Percentiles rank a stretch among this genome's conserved stretches.
Conservation (phyloP, 2,797 vertebrate genomes). For the Crypturellus tataupa region DNA sequence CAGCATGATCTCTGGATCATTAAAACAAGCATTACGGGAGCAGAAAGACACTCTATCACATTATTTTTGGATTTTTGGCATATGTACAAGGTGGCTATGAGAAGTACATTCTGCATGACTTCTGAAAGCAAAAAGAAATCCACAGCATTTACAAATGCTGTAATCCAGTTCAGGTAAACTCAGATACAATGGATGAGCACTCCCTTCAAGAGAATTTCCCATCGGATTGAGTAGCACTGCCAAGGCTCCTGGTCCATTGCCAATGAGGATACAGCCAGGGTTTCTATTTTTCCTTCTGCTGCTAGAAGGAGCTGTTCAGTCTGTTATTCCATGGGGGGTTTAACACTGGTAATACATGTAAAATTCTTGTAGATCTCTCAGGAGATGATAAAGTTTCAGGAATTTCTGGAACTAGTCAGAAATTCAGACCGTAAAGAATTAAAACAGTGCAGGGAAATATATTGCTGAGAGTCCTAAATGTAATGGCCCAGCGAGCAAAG, state of each 20-base stretch:
- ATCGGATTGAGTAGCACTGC: slow-evolving; percentile 23
- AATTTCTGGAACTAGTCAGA: slow-evolving; percentile 37
- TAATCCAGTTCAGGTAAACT: slow-evolving; percentile 30
- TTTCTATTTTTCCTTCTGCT: neutral
- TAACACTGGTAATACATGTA: slow-evolving; percentile 10
- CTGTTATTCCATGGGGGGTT: slow-evolving; percentile 23
- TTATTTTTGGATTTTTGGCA: slow-evolving; percentile 12
- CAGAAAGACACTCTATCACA: neutral
- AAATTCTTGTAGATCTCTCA: slow-evolving; percentile 52
- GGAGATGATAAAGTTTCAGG: slow-evolving; percentile 44
- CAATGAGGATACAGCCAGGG: neutral
- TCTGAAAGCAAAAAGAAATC: slow-evolving; percentile 16
- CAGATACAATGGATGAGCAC: neutral
- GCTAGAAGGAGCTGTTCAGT: slow-evolving; percentile 47
- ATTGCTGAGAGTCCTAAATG: neutral
- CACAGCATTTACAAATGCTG: slow-evolving; percentile 15
- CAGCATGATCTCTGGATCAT: neutral
- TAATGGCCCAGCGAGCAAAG: neutral
- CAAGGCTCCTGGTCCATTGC: slow-evolving; percentile 43
- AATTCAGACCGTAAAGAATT: slow-evolving; percentile 45
- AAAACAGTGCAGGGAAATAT: slow-evolving; percentile 5
- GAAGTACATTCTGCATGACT: neutral
- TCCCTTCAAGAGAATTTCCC: slow-evolving; percentile 46
- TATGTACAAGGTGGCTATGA: neutral
- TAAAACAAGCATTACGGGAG: neutral